Percentiles rank a stretch among this genome's conserved stretches.
Evolutionary conservation across 2,888 invertebrate species (phyloP).

Genomic region (Scaptomyza parva): DNA sequence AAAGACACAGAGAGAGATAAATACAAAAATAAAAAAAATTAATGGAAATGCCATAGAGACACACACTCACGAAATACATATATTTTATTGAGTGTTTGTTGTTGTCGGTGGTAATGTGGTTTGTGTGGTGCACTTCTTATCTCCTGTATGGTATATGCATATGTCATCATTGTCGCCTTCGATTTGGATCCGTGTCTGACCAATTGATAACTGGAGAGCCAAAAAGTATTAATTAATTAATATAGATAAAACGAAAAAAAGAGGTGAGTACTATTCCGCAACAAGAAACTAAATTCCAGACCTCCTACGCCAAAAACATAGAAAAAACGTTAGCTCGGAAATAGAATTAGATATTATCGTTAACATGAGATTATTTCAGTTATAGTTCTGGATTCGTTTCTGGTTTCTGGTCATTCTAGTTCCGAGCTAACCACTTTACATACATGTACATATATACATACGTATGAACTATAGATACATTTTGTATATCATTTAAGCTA

Average conservation of each 20-base stretch:
- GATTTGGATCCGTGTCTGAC: slow-evolving; percentile 44
- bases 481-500: slow-evolving; percentile 36
- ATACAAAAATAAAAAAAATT: slow-evolving; percentile 73
- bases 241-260: slow-evolving; percentile 49
- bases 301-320: slow-evolving; percentile 15
- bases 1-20: slow-evolving; percentile 75
- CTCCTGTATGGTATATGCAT: slow-evolving; percentile 44
- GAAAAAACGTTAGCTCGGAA: background rate
- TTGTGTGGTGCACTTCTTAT: slow-evolving; percentile 54
- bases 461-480: slow-evolving; percentile 10
- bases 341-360: background rate
- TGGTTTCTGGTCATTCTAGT: slow-evolving; percentile 2
- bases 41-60: slow-evolving; percentile 65
- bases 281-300: slow-evolving; percentile 24
- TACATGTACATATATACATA: too few species aligned
- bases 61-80: slow-evolving; percentile 45
- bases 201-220: slow-evolving; percentile 55
- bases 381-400: background rate
- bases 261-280: slow-evolving; percentile 39
- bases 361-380: too few species aligned
- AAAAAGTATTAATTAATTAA: slow-evolving; percentile 43
- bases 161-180: slow-evolving; percentile 59
- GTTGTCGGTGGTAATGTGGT: slow-evolving; percentile 13
- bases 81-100: slow-evolving; percentile 45
- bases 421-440: slow-evolving; percentile 6